Evolutionary conservation across 2,797 vertebrate genomes (phyloP).

Genomic region (Sebastes dallii): DNA sequence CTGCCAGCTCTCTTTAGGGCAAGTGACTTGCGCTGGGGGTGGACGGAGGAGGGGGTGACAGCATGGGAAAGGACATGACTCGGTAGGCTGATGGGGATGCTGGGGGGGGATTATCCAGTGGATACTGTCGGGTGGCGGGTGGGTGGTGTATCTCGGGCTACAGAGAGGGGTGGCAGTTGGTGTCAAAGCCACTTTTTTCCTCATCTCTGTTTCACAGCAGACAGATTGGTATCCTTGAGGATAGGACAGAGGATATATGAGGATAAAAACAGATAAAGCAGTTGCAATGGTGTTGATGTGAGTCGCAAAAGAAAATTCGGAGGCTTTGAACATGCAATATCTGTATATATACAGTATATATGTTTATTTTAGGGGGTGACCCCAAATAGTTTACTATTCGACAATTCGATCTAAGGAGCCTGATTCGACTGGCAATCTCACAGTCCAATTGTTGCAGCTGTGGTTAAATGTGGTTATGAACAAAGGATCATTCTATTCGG

Average conservation of each 20-base stretch:
- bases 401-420: not conserved
- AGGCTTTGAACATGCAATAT: not conserved
- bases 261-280: not conserved
- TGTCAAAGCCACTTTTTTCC: conserved; percentile 1
- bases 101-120: conserved; percentile 7
- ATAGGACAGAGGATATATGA: not conserved
- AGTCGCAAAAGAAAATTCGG: not conserved
- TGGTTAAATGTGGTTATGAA: not conserved
- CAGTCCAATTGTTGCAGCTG: not conserved
- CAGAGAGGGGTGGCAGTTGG: conserved; percentile 1
- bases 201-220: conserved; percentile 4
- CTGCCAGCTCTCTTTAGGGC: conserved; percentile 49
- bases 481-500: not conserved
- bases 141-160: not conserved
- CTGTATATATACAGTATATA: not conserved
- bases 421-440: not conserved
- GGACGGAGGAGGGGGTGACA: conserved; percentile 24
- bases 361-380: not conserved
- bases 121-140: not conserved
- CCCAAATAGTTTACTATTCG: not conserved
- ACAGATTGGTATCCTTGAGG: conserved; percentile 11
- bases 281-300: not conserved
- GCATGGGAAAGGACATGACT: conserved; percentile 40
- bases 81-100: conserved; percentile 9
- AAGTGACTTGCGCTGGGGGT: conserved; percentile 30